Evolutionary conservation across 2,113 vertebrate genomes (phyloP).

Genomic region (Polypterus bichir): DNA sequence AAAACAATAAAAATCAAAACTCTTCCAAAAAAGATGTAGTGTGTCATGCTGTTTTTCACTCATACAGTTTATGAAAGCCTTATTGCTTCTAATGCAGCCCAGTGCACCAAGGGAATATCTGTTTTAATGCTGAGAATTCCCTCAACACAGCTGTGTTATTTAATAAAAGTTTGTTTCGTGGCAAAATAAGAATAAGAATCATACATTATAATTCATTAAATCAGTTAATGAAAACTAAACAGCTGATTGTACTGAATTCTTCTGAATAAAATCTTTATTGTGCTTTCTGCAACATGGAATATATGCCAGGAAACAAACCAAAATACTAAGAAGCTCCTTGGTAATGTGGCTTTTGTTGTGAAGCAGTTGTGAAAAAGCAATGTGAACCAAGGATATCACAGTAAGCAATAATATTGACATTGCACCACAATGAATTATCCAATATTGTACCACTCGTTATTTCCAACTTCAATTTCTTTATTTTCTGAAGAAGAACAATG

Average conservation of each 20-base stretch:
- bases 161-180: conserved; percentile 40
- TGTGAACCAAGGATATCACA: conserved; percentile 20
- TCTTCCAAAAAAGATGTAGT: conserved; percentile 75
- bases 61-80: conserved; percentile 30
- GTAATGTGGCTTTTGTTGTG: conserved; percentile 20
- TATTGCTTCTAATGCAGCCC: conserved; percentile 24
- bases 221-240: too few relatives aligned
- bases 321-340: conserved; percentile 8
- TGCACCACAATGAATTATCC: conserved; percentile 13
- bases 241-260: too few relatives aligned
- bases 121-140: conserved; percentile 18
- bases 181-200: conserved; percentile 26
- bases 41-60: conserved; percentile 89
- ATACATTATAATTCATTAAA: not conserved
- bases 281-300: not conserved
- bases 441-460: conserved; percentile 22
- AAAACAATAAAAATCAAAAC: conserved; percentile 17
- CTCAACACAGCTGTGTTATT: conserved; percentile 12
- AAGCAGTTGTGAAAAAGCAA: conserved; percentile 28
- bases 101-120: conserved; percentile 26
- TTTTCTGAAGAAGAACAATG: too few relatives aligned
- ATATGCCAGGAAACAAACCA: conserved; percentile 32
- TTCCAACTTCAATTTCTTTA: not conserved
- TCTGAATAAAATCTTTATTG: too few relatives aligned
- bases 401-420: conserved; percentile 15